Conservation (phyloP, 2,888 invertebrate species). For the Myopa tessellatipennis region DNA sequence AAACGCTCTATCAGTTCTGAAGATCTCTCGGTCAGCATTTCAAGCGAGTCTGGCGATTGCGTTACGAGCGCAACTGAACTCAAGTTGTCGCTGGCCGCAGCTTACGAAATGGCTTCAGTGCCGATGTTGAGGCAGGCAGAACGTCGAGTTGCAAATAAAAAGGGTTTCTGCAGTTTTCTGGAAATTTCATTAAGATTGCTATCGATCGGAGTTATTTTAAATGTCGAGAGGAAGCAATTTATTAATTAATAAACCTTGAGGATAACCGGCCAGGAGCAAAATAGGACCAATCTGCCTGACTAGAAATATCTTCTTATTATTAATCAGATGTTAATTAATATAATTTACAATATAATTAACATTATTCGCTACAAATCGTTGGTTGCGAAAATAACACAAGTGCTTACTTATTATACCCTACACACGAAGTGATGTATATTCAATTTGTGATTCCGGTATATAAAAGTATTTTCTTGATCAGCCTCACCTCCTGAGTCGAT, state of each 20-base stretch:
- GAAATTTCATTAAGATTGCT: background rate
- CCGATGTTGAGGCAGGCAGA: no score
- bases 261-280: background rate
- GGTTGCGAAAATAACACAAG: no score
- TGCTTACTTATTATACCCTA: no score
- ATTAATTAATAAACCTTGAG: background rate
- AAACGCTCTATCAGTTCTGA: conserved; percentile 14
- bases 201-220: background rate
- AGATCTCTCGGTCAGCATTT: conserved; percentile 24
- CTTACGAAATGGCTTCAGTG: background rate
- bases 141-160: background rate
- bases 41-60: background rate
- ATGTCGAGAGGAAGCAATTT: conserved; percentile 10
- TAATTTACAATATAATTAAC: no score
- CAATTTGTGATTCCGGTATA: no score
- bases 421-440: no score
- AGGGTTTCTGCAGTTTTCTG: conserved; percentile 1
- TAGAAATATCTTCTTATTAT: no score
- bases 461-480: no score
- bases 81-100: background rate
- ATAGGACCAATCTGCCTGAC: no score
- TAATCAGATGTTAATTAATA: no score
- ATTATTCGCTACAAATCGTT: no score
- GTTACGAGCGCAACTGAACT: background rate
- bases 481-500: no score